Conservation (phyloP, 2,888 invertebrate species). For the Parnassius orleans region DNA sequence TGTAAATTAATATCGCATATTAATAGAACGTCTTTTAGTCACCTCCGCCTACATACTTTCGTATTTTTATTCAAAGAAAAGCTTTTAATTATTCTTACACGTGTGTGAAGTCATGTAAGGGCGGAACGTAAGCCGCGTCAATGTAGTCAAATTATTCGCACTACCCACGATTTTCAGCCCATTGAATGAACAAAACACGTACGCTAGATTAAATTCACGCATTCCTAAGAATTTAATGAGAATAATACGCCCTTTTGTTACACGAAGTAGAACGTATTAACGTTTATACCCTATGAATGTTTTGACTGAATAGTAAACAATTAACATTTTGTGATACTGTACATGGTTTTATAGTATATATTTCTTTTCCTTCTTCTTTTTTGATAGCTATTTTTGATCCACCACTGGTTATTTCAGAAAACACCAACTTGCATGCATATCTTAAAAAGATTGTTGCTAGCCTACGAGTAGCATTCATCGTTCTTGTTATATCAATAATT, state of each 20-base stretch:
- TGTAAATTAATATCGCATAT: too few relatives aligned
- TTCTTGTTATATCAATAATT: too few relatives aligned
- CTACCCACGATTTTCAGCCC: conserved; percentile 25
- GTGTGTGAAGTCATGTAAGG: conserved; percentile 23
- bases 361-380: too few relatives aligned
- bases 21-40: neutral
- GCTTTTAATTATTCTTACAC: conserved; percentile 21
- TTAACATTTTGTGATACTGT: too few relatives aligned
- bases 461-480: too few relatives aligned
- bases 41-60: conserved; percentile 1
- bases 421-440: too few relatives aligned
- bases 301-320: too few relatives aligned
- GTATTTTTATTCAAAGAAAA: conserved; percentile 7
- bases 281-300: too few relatives aligned
- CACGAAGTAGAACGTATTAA: neutral
- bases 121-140: conserved; percentile 15
- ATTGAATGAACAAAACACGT: conserved; percentile 24
- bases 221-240: conserved; percentile 23
- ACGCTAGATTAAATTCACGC: conserved; percentile 24
- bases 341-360: too few relatives aligned
- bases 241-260: conserved; percentile 10
- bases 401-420: too few relatives aligned
- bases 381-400: too few relatives aligned
- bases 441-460: too few relatives aligned
- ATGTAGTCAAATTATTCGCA: conserved; percentile 24